These are phyloP conservation scores for Ethmia dodecea DNA, from an alignment of 2,888 invertebrate genomes.

Conservation along the genomic window DNA sequence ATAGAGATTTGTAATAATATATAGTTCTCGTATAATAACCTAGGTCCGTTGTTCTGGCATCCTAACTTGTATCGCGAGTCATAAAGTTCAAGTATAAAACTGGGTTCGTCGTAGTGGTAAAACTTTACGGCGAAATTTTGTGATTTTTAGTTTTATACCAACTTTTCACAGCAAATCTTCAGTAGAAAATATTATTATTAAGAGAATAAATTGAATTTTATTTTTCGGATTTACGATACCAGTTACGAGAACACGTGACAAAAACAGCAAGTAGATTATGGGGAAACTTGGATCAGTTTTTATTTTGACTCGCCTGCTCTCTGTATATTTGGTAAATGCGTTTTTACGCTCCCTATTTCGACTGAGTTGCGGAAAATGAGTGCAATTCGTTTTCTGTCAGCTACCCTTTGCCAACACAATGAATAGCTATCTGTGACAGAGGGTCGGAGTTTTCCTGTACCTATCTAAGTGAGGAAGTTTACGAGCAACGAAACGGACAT, in stretches of 20 bases:
- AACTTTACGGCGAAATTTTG: constrained; percentile 25
- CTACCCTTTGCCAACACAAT: constrained; percentile 24
- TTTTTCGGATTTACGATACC: too few species aligned
- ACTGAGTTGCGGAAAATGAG: constrained; percentile 23
- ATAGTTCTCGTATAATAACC: constrained; percentile 17
- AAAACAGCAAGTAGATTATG: too few species aligned
- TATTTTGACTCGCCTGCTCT: too few species aligned
- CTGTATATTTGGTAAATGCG: constrained; percentile 3
- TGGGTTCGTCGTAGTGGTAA: constrained; percentile 12
- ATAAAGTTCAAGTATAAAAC: constrained; percentile 13
- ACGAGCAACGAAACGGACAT: constrained; percentile 19
- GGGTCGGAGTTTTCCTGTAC: constrained; percentile 18
- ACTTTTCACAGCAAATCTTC: constrained; percentile 5
- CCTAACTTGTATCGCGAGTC: too few species aligned
- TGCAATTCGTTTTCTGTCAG: constrained; percentile 27
- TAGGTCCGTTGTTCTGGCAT: constrained; percentile 4
- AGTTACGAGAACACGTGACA: too few species aligned
- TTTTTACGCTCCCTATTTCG: constrained; percentile 4
- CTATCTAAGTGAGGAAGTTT: constrained; percentile 9
- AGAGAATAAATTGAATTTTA: neutral
- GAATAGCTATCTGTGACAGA: constrained; percentile 22
- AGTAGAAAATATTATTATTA: neutral
- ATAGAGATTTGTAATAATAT: constrained; percentile 34
- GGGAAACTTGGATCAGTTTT: too few species aligned
- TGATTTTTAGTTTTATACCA: constrained; percentile 16